Base-by-base conservation (phyloP, 1,140 invertebrate genomes). In the Caenorhabditis tropicalis region DNA sequence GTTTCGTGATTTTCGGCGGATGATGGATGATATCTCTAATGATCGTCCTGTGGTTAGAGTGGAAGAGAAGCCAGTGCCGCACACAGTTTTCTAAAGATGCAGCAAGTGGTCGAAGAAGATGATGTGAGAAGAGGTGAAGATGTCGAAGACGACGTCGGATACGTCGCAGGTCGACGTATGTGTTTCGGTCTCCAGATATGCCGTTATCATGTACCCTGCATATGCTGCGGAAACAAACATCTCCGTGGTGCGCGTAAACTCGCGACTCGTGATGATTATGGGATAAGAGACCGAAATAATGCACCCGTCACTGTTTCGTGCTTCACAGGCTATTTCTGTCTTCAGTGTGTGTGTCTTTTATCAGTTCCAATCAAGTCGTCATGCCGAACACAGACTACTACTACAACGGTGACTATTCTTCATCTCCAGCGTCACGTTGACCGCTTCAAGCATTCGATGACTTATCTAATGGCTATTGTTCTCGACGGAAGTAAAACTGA, bases 21-120 rank as follows among this genome's bases (percentile, higher is more conserved):
- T 74, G 65, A 74, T 74, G 65, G 65, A 74, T 74, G 36, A 36
- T 6, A 74, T 74, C 36, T 74, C 65, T 74, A 74, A 43, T 74
- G 36, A 43, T 74, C 65, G 65, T 36, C 58, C 19, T 74, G 21
- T 74, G 65, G 65, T 74, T 74, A 74, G 65, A 74, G 65, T 74
- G 36, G 19, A 19, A 29, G 65, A 74, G 65, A 74, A 74, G 65
- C 36, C 36, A 74, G 65, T 46, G 36, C 2, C 65, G 36, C 65
- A 43, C 65, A 46, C 65, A 43, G 65, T 74, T 74, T 74, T 74
- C 65, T 74, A 36, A 74, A 74, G 65, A 74, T 74, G 36, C 16
- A 65, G 58, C 7, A 7, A 74, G 65, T 74, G 65, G 33, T 43
- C 65, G 65, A 74, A 74, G 19, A 74, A 19, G 65, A 74, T 74